Base-by-base conservation (phyloP, 1,140 invertebrate species). In the Drosophila asahinai region DNA sequence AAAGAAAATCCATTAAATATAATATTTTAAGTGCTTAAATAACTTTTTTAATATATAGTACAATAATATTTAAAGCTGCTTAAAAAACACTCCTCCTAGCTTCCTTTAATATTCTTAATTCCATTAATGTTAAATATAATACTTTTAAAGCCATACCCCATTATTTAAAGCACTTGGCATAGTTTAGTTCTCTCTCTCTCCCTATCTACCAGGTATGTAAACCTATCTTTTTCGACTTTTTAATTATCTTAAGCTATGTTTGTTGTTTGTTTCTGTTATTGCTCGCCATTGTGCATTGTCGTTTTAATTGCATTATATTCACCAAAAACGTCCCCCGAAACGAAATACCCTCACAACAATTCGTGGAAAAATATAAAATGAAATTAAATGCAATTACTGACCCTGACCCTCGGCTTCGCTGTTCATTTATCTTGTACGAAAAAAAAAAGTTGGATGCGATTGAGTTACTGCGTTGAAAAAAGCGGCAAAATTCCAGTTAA, bases 401-500 rank as follows among this genome's bases (percentile, higher is more conserved):
- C 49, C 49, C 61, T 63, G 49, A 33, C 11, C 33, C 22, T 27
- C 0, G 33, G 8, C 33, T 25, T 5, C 36, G 38, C 15, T 33
- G 33, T 54, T 63, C 15, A 36, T 36, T 12, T 36, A 36, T 36
- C 33, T 36, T 36, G 33, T 36, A 36, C 33, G 33, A 36, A 36
- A 36, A 9, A 30, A 12, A 14, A 33, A 14, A 89, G 98, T 96
- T 99, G 99, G 99, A 99, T 99, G 97, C 96, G 98, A 78, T 94
- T 99, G 5, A 96, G 97, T 66, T 98, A 99, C 94, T 94, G 97
- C 77, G 97, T 98, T 8, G 99, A 99, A 94, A 96, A 97, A 30
- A 97, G 96, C 93, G 98, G 98, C 47, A 99, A 99, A 95, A 98
- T 99, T 80, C 98, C 99, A 3, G 98, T 99, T 1, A 98, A 98